Evolutionary conservation across 2,797 vertebrate species (phyloP), one percentile per base, ranked within the genome.

Genomic region (Eidolon dupreanum): DNA sequence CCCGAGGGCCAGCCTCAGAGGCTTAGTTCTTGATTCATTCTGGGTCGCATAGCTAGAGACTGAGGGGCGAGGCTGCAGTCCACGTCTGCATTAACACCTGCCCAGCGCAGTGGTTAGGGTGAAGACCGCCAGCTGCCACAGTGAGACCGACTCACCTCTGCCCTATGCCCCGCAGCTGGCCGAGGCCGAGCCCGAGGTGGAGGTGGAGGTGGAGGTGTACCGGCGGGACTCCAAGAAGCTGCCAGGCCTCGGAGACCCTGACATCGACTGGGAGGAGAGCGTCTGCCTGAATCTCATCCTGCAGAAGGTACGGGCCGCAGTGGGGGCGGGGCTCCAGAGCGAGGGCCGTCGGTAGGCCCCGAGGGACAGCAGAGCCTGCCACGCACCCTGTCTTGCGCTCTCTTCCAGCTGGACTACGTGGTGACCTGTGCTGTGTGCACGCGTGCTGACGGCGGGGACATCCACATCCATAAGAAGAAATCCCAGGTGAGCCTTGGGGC

Each of bases 241-340:
- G 57, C 99, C 99, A 0, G 99, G 99, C 61, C 98, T 99, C 3
- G 99, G 99, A 0, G 99, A 99, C 96, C 99, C 99, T 0, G 99
- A 99, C 97, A 99, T 99, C 5, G 99, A 99, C 98, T 99, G 99
- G 99, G 99, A 99, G 97, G 99, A 99, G 98, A 99, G 99, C 0
- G 99, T 99, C 93, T 99, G 99, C 98, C 98, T 99, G 97, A 99
- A 99, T 94, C 99, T 99, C 61, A 99, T 99, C 96, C 98, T 99
- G 59, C 99, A 99, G 98, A 99, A 99, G 99, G 99, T 99, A 74
- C 2, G 0, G 28, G 43, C 9, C 0, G n/a, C 5, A 0, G 0
- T 3, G 24, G 38, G n/a, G 0, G 38, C 24, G 15, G 49, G 55
- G 61, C 46, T 20, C 36, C 49, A 0, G 65, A 0, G 31, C 49